phyloP scores from a whole-genome alignment of 2,888 invertebrate species.

The Callyntrura sp. region DNA sequence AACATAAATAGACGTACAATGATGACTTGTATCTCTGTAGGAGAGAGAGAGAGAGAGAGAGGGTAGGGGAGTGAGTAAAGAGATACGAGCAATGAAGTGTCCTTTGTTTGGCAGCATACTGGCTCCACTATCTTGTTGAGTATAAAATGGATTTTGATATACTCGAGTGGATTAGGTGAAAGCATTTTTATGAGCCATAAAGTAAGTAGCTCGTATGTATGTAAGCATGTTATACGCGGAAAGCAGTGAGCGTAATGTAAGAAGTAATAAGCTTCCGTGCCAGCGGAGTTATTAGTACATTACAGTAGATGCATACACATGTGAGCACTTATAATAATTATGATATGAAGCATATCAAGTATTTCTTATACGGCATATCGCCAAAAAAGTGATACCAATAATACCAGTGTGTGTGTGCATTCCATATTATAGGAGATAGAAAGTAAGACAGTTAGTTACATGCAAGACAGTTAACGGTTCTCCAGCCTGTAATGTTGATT shows the following conservation, averaged over 20 bases:
- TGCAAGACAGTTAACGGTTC: not conserved
- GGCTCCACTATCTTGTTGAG: slow-evolving; percentile 12
- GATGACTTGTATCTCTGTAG: not conserved
- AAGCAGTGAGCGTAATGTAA: slow-evolving; percentile 18
- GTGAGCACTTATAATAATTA: not conserved
- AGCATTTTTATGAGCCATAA: slow-evolving; percentile 72
- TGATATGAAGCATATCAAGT: not conserved
- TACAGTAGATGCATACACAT: not conserved
- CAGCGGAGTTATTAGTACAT: slow-evolving; percentile 15
- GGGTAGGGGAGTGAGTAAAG: not conserved
- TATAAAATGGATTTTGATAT: slow-evolving; percentile 60
- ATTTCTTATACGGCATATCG: not conserved
- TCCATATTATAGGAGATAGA: not conserved
- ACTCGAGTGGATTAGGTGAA: slow-evolving; percentile 68
- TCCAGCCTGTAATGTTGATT: not conserved
- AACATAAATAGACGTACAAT: slow-evolving; percentile 3
- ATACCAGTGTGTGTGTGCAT: not conserved
- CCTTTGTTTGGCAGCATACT: not conserved
- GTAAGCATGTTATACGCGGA: slow-evolving; percentile 14
- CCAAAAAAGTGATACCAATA: not conserved
- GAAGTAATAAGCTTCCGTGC: slow-evolving; percentile 13
- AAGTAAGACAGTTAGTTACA: not conserved
- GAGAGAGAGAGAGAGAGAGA: not conserved
- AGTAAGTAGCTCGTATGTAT: slow-evolving; percentile 34
- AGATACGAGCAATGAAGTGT: not conserved